These are phyloP conservation scores for Hypomesus transpacificus DNA, from an alignment of 2,113 vertebrate species.

Conservation along the genomic window DNA sequence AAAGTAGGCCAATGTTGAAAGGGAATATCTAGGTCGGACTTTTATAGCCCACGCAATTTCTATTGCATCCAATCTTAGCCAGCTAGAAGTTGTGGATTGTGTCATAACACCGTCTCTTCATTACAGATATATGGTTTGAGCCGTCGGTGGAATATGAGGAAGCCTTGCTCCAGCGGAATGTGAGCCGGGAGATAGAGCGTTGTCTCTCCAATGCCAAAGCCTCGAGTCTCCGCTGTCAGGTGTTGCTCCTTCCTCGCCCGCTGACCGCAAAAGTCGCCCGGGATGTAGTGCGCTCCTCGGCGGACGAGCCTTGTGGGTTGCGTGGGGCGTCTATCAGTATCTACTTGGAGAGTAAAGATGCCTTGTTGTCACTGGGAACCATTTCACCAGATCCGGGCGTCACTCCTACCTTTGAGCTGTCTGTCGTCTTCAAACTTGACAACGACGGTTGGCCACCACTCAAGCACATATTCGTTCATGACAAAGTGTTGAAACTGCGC, in stretches of 20 bases:
- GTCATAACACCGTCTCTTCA: background rate
- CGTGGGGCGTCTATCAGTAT: conserved; percentile 69
- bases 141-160: conserved; percentile 49
- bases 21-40: too few relatives aligned
- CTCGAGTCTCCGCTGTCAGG: conserved; percentile 60
- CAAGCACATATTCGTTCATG: conserved; percentile 57
- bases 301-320: conserved; percentile 72
- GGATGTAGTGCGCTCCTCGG: conserved; percentile 58
- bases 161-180: conserved; percentile 44
- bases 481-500: conserved; percentile 66
- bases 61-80: background rate
- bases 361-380: conserved; percentile 54
- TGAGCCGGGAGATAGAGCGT: conserved; percentile 62
- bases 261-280: conserved; percentile 61
- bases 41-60: background rate
- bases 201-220: conserved; percentile 68
- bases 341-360: conserved; percentile 56
- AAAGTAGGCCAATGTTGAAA: too few relatives aligned
- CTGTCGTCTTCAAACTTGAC: conserved; percentile 62
- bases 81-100: too few relatives aligned
- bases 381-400: conserved; percentile 52
- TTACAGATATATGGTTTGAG: conserved; percentile 49
- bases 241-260: conserved; percentile 66
- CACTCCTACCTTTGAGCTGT: conserved; percentile 74
- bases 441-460: conserved; percentile 60